Percentiles rank a stretch among this genome's conserved stretches.
Evolutionary conservation across 2,797 vertebrate species (phyloP).

Genomic region (Emys orbicularis): DNA sequence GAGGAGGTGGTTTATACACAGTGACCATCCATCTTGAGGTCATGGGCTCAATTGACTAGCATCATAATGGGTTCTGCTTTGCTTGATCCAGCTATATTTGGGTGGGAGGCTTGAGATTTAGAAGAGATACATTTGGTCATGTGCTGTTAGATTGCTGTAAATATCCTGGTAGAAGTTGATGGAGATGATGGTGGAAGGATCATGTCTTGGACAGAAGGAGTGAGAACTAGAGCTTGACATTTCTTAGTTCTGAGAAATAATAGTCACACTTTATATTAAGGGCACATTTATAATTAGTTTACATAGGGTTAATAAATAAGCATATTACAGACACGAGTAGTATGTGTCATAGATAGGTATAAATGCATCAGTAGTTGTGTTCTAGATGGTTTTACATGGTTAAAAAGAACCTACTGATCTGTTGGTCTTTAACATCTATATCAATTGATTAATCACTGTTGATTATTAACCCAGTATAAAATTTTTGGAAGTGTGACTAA

Average conservation of each 20-base stretch:
- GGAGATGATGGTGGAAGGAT: not conserved
- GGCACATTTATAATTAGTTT: not conserved
- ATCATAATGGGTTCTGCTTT: not conserved
- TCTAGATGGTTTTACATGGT: not conserved
- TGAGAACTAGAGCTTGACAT: not conserved
- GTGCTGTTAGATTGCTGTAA: not conserved
- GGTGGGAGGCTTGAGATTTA: not conserved
- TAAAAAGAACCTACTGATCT: not conserved
- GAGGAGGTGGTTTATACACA: not conserved
- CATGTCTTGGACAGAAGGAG: not conserved
- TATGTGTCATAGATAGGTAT: not conserved
- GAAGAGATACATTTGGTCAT: not conserved
- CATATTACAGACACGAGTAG: accelerated
- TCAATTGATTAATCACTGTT: not conserved
- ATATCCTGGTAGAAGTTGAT: not conserved
- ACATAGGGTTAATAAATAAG: not conserved
- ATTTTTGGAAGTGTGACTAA: constrained; percentile 1
- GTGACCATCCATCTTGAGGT: not conserved
- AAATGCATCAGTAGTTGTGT: not conserved
- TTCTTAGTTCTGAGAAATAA: not conserved
- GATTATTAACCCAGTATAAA: not conserved
- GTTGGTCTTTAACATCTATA: not conserved
- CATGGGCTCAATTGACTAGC: not conserved
- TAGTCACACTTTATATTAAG: not conserved
- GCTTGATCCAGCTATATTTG: not conserved